Evolutionary conservation across 2,113 vertebrate genomes (phyloP).

Genomic region (Pithys albifrons): DNA sequence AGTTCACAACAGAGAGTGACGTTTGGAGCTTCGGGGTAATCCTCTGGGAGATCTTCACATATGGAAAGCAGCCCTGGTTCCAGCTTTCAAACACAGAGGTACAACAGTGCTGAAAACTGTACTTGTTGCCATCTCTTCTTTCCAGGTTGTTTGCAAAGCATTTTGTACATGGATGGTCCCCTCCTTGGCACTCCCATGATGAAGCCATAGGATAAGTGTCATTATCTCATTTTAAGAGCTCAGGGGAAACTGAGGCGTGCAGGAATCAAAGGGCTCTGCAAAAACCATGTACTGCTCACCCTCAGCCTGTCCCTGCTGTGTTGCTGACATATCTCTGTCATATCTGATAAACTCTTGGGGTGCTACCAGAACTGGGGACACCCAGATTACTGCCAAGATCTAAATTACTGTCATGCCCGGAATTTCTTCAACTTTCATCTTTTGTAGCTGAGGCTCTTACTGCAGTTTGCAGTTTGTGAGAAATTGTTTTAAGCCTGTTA

Average conservation of each 20-base stretch:
- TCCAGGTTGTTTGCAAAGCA: not conserved
- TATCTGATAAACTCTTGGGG: not conserved
- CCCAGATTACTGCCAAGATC: not conserved
- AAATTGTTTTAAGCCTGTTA: not conserved
- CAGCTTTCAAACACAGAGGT: conserved; percentile 99
- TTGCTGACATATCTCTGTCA: not conserved
- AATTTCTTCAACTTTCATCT: not conserved
- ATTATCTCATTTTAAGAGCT: not conserved
- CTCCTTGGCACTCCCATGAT: not conserved
- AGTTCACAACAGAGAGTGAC: conserved; percentile 96
- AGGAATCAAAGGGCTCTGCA: not conserved
- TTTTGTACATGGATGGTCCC: rapidly evolving
- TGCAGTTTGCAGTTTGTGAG: not conserved
- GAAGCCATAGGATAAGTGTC: not conserved
- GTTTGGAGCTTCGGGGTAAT: conserved; percentile 98
- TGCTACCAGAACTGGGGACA: not conserved
- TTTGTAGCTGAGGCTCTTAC: not conserved
- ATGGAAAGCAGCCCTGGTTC: conserved; percentile 98
- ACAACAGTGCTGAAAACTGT: not conserved
- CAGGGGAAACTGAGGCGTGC: not conserved
- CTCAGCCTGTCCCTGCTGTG: not conserved
- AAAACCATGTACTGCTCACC: not conserved
- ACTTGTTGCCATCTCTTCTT: not conserved
- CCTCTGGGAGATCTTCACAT: conserved; percentile 98
- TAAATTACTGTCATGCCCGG: not conserved